Evolutionary conservation across 1,140 invertebrate species (phyloP).

Genomic region (Pseudomyrmex gracilis): DNA sequence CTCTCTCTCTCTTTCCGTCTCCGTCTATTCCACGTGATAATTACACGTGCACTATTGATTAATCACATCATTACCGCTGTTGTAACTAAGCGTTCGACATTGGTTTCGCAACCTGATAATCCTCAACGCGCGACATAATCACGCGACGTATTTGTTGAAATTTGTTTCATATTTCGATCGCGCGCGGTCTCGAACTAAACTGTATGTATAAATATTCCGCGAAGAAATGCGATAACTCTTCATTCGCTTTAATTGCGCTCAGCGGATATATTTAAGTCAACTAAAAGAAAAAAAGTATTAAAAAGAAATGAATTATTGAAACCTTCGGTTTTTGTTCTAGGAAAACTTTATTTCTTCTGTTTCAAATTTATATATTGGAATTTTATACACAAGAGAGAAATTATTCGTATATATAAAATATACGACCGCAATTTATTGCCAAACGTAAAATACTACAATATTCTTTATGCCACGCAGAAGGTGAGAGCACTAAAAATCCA

Average conservation of each 20-base stretch:
- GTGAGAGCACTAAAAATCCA: conserved; percentile 41
- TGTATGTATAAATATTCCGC: too few relatives aligned
- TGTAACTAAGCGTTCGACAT: neutral
- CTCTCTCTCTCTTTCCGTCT: neutral
- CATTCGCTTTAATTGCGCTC: too few relatives aligned
- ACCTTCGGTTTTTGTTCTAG: too few relatives aligned
- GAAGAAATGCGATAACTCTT: too few relatives aligned
- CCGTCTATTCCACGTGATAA: conserved; percentile 32
- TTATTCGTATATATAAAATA: neutral
- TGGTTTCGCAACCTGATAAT: conserved; percentile 38
- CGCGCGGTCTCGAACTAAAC: too few relatives aligned
- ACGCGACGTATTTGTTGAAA: too few relatives aligned
- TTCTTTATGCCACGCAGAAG: neutral
- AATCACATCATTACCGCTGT: conserved; percentile 26
- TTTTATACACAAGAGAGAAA: too few relatives aligned
- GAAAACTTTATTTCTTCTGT: neutral
- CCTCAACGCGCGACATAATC: conserved; percentile 5
- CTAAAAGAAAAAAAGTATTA: too few relatives aligned
- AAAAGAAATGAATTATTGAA: too few relatives aligned
- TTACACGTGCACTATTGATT: conserved; percentile 36
- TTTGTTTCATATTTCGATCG: too few relatives aligned
- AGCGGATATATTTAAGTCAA: too few relatives aligned
- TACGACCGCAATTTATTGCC: neutral
- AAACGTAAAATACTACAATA: neutral
- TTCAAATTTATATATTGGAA: conserved; percentile 1